A percentile compares a stretch with the other conserved stretches of the same genome.
Conservation (phyloP, 2,113 vertebrate species). For the Solea senegalensis region DNA sequence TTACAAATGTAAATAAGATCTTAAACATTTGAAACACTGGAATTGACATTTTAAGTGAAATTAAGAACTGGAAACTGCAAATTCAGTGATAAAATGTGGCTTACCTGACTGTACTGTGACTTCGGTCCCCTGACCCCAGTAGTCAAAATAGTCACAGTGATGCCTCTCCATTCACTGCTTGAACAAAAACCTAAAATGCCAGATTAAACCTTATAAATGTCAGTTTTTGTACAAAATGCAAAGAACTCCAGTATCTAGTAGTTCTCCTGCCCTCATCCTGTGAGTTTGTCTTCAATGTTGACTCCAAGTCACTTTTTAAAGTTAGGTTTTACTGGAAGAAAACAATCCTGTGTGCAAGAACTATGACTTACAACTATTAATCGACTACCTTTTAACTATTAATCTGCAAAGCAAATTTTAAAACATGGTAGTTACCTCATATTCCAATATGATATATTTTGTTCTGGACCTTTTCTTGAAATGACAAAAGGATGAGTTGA, state of each 20-base stretch:
- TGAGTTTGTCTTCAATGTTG: neutral
- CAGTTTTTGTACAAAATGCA: neutral
- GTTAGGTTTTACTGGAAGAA: neutral
- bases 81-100: conserved; percentile 14
- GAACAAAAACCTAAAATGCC: conserved; percentile 18
- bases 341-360: neutral
- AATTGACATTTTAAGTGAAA: neutral
- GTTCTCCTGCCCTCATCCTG: neutral
- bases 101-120: conserved; percentile 47
- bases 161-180: conserved; percentile 17
- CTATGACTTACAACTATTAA: neutral
- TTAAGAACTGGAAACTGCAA: neutral
- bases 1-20: neutral
- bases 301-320: neutral
- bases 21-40: neutral
- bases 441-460: neutral
- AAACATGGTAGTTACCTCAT: neutral
- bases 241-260: neutral
- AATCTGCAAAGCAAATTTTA: neutral
- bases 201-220: neutral
- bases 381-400: neutral
- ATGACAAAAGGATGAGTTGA: neutral
- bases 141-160: conserved; percentile 30
- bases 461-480: neutral
- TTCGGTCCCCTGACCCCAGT: conserved; percentile 25